These are phyloP conservation scores for Ophonus ardosiacus DNA, from an alignment of 2,888 invertebrate genomes.

Conservation along the genomic window DNA sequence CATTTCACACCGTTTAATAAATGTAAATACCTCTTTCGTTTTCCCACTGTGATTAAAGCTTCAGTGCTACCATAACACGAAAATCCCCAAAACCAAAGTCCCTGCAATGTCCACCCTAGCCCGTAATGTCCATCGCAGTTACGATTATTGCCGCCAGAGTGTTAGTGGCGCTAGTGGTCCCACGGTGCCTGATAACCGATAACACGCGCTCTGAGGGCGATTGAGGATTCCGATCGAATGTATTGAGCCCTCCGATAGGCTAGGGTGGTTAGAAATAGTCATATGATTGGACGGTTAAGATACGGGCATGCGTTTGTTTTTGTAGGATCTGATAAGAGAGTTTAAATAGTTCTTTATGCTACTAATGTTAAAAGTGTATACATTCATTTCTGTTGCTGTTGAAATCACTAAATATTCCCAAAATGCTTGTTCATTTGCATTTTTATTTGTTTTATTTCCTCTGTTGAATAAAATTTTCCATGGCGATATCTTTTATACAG, in stretches of 20 bases:
- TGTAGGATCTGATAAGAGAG: not conserved
- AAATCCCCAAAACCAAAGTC: constrained; percentile 37
- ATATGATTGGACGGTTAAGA: not conserved
- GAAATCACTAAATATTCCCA: too few relatives aligned
- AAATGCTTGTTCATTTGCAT: too few relatives aligned
- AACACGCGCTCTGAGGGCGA: constrained; percentile 38
- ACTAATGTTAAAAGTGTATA: not conserved
- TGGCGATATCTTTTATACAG: too few relatives aligned
- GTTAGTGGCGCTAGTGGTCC: constrained; percentile 54
- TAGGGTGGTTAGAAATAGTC: not conserved
- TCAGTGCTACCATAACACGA: constrained; percentile 30
- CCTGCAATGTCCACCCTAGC: constrained; percentile 28
- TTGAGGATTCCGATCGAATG: constrained; percentile 32
- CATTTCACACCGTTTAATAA: not conserved
- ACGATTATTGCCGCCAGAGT: constrained; percentile 56
- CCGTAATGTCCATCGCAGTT: constrained; percentile 43
- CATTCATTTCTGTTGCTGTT: too few relatives aligned
- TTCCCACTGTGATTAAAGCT: not conserved
- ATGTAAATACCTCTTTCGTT: not conserved
- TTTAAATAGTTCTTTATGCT: not conserved
- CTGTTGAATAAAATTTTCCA: too few relatives aligned
- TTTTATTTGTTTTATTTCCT: too few relatives aligned
- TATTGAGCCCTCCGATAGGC: constrained; percentile 28
- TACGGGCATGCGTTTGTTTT: not conserved
- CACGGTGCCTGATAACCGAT: constrained; percentile 57